Percentiles rank a stretch among this genome's conserved stretches.
Evolutionary conservation across 2,113 vertebrate species (phyloP).

Genomic region (Rana temporaria): DNA sequence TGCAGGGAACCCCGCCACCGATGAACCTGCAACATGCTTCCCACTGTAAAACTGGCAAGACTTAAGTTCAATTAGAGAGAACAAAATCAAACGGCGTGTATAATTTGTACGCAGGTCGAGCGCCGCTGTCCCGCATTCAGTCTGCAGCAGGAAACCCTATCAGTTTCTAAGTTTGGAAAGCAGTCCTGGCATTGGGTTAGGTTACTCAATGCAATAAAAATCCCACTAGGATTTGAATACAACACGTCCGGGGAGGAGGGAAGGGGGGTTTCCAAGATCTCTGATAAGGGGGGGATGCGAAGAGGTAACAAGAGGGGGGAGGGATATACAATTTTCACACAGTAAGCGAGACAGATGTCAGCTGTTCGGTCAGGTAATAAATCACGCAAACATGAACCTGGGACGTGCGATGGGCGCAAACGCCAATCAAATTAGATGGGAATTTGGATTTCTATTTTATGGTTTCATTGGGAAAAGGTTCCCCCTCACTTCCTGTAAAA

Average conservation of each 20-base stretch:
- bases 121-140: not conserved
- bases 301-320: not conserved
- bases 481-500: no score
- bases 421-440: no score
- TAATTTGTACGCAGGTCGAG: not conserved
- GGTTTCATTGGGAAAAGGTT: no score
- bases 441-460: no score
- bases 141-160: constrained; percentile 17
- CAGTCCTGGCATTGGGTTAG: constrained; percentile 15
- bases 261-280: constrained; percentile 27
- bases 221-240: constrained; percentile 14
- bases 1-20: no score
- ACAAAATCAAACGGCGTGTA: not conserved
- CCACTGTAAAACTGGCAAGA: no score
- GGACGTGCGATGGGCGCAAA: no score
- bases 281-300: not conserved
- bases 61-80: not conserved
- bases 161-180: constrained; percentile 8
- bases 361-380: not conserved
- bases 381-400: no score
- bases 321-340: not conserved
- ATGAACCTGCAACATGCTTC: no score
- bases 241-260: not conserved
- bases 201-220: constrained; percentile 25
- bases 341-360: not conserved